Evolutionary conservation across 2,888 invertebrate genomes (phyloP).

Genomic region (Campoplex nolae): DNA sequence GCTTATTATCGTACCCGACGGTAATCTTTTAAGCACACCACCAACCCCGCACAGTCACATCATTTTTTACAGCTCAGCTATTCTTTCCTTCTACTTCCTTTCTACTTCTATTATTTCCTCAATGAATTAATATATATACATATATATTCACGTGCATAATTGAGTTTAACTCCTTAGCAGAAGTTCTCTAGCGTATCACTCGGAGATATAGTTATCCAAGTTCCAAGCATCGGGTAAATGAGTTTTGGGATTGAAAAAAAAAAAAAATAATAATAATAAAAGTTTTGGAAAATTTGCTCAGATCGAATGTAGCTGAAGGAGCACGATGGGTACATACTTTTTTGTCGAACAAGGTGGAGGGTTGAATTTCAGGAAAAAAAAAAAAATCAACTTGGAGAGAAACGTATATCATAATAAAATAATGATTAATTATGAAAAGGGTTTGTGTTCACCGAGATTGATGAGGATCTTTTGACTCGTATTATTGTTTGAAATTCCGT

Average conservation of each 20-base stretch:
- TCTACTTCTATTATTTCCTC: background rate
- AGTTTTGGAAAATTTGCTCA: background rate
- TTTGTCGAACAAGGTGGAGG: background rate
- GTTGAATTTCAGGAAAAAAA: background rate
- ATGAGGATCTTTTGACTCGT: too few relatives aligned
- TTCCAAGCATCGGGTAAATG: background rate
- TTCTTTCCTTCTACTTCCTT: conserved; percentile 18
- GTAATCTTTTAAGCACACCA: conserved; percentile 43
- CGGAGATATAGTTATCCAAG: background rate
- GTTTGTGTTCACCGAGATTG: background rate
- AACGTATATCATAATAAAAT: background rate
- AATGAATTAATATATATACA: background rate
- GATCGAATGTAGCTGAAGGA: background rate
- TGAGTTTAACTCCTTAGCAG: background rate
- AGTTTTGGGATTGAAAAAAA: background rate
- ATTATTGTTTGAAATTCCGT: too few relatives aligned
- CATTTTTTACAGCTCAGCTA: conserved; percentile 31
- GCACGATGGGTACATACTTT: background rate
- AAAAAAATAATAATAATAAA: background rate
- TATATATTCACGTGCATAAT: background rate
- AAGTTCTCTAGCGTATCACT: background rate
- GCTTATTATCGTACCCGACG: conserved; percentile 40
- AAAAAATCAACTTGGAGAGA: background rate
- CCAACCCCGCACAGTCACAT: conserved; percentile 8
- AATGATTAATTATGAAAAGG: background rate